Base-by-base conservation (phyloP, 2,888 invertebrate genomes). In the Conus canariensis region DNA sequence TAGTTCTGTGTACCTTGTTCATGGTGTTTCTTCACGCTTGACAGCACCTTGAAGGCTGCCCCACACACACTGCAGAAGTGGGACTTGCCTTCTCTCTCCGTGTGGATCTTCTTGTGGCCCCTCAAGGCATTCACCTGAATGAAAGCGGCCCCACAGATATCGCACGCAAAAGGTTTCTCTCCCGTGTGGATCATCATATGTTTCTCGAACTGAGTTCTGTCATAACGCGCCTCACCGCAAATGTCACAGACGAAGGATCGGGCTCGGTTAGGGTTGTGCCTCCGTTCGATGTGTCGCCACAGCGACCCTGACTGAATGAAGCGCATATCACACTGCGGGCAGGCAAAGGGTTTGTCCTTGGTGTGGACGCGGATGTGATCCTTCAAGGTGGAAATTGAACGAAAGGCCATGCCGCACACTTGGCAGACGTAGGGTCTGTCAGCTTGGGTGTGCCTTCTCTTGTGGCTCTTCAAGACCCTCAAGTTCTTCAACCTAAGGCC, bases 51-150 rank as follows among this genome's bases (percentile, higher is more conserved):
- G 89, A 90, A 91, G 16, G 90, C 88, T n/a, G 90, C 90, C 10
- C 91, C 91, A 74, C 91, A 91, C 22, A 91, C 74, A 16, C 86
- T 64, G 59, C 91, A 91, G 22, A 83, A 82, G 90, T 91, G 90
- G 2, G 91, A 90, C 74, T 91, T 91, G 22, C 74, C 60, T 1
- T 56, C 82, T 25, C 58, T 56, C 7, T 90, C 91, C 25, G 77
- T 77, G 80, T 91, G 91, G 74, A 85, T 86, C 45, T 88, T 58
- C 77, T 87, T 80, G 56, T 91, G 91, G 58, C 89, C 90, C 6
- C 19, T 82, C 22, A 91, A 74, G 85, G 90, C 90, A 19, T 90
- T 88, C 0, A 88, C 58, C 85, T 91, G 91, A 19, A 89, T 87
- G 88, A 91, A 91, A 2, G 90, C 80, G 8, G 86, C 87, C 5